Evolutionary conservation across 2,113 vertebrate genomes (phyloP).

Genomic region (Bambusicola thoracicus): DNA sequence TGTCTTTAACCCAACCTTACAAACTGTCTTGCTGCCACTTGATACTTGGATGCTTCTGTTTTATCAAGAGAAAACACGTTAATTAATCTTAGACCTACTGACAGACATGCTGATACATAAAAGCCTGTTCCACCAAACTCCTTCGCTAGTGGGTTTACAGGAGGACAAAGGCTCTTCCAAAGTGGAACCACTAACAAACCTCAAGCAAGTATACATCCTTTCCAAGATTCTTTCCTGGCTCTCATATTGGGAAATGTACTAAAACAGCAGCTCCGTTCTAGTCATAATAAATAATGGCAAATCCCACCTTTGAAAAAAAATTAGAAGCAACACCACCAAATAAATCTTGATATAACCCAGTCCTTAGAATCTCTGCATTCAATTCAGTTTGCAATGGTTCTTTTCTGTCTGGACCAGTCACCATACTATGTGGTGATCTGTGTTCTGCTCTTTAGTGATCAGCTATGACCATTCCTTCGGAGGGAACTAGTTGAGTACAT

Average conservation of each 20-base stretch:
- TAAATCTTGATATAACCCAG: background rate
- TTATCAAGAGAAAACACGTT: slow-evolving; percentile 2
- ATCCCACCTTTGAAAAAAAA: background rate
- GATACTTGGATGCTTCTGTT: background rate
- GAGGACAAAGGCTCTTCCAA: background rate
- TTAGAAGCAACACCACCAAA: background rate
- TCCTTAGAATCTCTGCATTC: background rate
- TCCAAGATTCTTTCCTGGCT: background rate
- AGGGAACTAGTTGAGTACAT: background rate
- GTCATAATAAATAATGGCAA: background rate
- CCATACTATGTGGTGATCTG: accelerated
- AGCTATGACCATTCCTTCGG: background rate
- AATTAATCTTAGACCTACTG: background rate
- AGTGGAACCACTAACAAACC: background rate
- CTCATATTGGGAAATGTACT: background rate
- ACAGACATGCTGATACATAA: background rate
- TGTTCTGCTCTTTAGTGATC: background rate
- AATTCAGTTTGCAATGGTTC: background rate
- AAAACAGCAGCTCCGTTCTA: background rate
- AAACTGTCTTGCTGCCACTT: background rate
- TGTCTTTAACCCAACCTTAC: background rate
- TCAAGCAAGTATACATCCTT: background rate
- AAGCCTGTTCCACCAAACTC: background rate
- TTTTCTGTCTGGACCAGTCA: background rate
- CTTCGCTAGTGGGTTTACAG: background rate